phyloP scores from a whole-genome alignment of 1,140 invertebrate species.

The Drosophila sechellia region DNA sequence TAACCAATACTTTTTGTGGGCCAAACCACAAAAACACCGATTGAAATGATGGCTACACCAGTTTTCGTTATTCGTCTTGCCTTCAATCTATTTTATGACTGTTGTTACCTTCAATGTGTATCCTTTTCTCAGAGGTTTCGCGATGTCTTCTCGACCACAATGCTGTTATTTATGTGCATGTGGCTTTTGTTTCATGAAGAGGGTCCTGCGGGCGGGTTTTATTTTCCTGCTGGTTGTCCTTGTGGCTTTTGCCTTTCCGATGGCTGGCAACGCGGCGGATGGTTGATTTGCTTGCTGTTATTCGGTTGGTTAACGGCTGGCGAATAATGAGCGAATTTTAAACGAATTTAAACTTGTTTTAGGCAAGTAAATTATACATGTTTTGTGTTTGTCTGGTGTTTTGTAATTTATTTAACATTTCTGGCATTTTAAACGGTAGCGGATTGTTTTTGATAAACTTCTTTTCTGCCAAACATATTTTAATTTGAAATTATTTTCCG shows the following conservation, averaged over 20 bases:
- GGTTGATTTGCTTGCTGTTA: constrained; percentile 36
- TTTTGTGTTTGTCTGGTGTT: not conserved
- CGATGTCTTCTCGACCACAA: constrained; percentile 64
- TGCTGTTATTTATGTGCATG: constrained; percentile 75
- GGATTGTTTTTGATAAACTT: not conserved
- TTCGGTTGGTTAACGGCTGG: constrained; percentile 23
- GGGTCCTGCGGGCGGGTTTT: constrained; percentile 48
- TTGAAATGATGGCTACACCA: constrained; percentile 33
- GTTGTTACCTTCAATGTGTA: constrained; percentile 6
- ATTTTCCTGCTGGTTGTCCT: constrained; percentile 34
- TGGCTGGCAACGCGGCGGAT: constrained; percentile 32
- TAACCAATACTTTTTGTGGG: constrained; percentile 67
- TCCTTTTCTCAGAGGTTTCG: constrained; percentile 36
- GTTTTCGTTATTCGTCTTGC: constrained; percentile 26
- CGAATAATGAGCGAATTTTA: constrained; percentile 15
- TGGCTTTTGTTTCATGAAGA: constrained; percentile 77
- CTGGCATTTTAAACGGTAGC: not conserved
- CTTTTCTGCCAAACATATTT: not conserved
- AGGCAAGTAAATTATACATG: not conserved
- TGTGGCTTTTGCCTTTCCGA: constrained; percentile 39
- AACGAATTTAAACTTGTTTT: constrained; percentile 40
- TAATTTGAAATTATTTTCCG: not conserved
- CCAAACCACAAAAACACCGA: constrained; percentile 70
- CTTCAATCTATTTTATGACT: constrained; percentile 69
- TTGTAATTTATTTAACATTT: not conserved